Evolutionary conservation across 2,113 vertebrate species (phyloP).

Genomic region (Gasterosteus aculeatus): DNA sequence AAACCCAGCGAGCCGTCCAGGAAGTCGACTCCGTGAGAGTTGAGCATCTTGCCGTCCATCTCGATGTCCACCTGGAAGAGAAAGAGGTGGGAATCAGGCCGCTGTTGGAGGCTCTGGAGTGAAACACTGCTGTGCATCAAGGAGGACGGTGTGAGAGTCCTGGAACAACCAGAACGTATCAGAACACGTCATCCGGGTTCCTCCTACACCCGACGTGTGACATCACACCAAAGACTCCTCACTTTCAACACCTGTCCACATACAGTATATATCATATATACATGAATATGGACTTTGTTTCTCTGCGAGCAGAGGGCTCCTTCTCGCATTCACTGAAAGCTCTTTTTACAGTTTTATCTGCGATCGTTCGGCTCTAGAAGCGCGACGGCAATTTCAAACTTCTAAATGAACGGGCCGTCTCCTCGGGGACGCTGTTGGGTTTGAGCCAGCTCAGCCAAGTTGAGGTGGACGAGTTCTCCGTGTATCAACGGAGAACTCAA

Average conservation of each 20-base stretch:
- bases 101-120: no score
- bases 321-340: conserved; percentile 9
- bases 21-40: conserved; percentile 96
- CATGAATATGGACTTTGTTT: background rate
- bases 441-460: conserved; percentile 12
- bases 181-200: no score
- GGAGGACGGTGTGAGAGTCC: no score
- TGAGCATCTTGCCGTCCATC: conserved; percentile 98
- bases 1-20: conserved; percentile 92
- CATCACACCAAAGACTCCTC: no score
- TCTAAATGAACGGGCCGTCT: background rate
- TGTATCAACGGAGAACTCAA: conserved; percentile 7
- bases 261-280: no score
- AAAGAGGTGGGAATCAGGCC: no score
- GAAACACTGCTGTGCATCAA: no score
- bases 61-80: conserved; percentile 88
- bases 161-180: no score
- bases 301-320: background rate
- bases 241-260: no score
- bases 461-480: conserved; percentile 15
- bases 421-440: background rate
- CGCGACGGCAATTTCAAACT: conserved; percentile 21
- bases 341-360: background rate
- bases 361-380: conserved; percentile 6
- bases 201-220: no score